Conservation (phyloP, 92 coral and sea anemone species). For the Epizoanthus rinbou region DNA sequence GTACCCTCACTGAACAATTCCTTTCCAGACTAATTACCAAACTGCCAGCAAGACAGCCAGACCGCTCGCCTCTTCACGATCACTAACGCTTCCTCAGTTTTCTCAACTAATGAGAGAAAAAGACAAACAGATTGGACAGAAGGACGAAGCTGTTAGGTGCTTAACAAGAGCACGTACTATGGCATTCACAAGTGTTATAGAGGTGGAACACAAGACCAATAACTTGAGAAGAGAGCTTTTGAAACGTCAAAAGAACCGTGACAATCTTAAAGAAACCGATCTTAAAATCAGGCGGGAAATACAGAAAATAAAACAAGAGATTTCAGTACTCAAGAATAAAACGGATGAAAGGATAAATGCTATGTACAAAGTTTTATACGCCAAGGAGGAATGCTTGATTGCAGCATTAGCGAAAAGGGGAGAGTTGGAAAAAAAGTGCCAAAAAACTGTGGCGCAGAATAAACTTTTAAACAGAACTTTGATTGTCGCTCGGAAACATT, state of each 20-base stretch:
- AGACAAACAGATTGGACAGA: not conserved
- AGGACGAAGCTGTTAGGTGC: not conserved
- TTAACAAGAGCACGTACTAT: constrained; percentile 7
- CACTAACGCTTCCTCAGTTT: not conserved
- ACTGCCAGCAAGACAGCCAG: too few relatives aligned
- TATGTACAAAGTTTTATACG: constrained; percentile 12
- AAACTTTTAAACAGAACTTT: not conserved
- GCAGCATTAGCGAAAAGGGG: constrained; percentile 7
- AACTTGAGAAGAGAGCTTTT: constrained; percentile 26
- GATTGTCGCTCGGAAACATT: not conserved
- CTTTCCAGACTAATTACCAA: too few relatives aligned
- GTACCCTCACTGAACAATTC: too few relatives aligned
- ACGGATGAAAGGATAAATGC: constrained; percentile 25
- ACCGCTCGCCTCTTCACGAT: not conserved
- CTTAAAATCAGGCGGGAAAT: constrained; percentile 19
- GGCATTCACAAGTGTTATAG: constrained; percentile 7
- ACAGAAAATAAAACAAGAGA: constrained; percentile 26
- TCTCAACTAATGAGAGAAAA: not conserved
- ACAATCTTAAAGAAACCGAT: constrained; percentile 23
- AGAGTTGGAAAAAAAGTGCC: constrained; percentile 1
- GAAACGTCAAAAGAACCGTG: constrained; percentile 8
- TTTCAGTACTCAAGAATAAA: not conserved
- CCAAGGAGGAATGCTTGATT: constrained; percentile 7
- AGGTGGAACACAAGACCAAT: constrained; percentile 11
- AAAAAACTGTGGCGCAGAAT: not conserved